Percentiles rank a stretch among this genome's conserved stretches.
Conservation (phyloP, 53 echinoderm and acorn worm species). For the Patiria pectinifera region DNA sequence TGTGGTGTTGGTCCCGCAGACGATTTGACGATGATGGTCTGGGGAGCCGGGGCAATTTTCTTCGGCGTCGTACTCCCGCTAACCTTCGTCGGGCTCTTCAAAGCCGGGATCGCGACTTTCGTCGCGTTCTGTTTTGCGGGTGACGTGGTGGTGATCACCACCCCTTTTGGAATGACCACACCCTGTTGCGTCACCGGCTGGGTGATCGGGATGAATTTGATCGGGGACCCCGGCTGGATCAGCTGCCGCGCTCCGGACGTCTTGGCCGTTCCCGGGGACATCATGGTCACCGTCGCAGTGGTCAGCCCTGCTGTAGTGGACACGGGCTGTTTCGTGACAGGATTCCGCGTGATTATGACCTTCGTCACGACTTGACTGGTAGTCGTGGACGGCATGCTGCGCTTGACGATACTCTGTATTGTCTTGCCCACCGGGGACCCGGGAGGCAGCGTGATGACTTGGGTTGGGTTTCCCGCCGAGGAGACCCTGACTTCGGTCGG, state of each 20-base stretch:
- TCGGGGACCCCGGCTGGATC: conserved; percentile 79
- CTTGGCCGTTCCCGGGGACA: conserved; percentile 59
- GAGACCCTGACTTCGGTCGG: conserved; percentile 50
- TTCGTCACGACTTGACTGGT: conserved; percentile 85
- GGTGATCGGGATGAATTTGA: conserved; percentile 90
- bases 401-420: conserved; percentile 64
- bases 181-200: conserved; percentile 67
- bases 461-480: conserved; percentile 43
- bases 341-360: conserved; percentile 90
- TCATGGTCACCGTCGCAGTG: conserved; percentile 64
- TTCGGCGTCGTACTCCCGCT: conserved; percentile 73
- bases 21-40: conserved; percentile 70
- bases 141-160: conserved; percentile 71
- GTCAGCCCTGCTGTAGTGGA: conserved; percentile 62
- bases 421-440: conserved; percentile 56
- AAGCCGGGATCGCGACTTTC: conserved; percentile 71
- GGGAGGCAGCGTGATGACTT: conserved; percentile 62
- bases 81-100: conserved; percentile 78
- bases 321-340: conserved; percentile 57
- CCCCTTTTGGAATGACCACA: conserved; percentile 68
- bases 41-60: conserved; percentile 88
- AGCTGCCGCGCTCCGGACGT: conserved; percentile 69
- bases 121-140: conserved; percentile 71
- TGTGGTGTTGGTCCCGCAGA: conserved; percentile 25
- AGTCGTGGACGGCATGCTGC: conserved; percentile 56